Conservation (phyloP, 2,888 invertebrate genomes). For the Chrysomela aeneicollis region DNA sequence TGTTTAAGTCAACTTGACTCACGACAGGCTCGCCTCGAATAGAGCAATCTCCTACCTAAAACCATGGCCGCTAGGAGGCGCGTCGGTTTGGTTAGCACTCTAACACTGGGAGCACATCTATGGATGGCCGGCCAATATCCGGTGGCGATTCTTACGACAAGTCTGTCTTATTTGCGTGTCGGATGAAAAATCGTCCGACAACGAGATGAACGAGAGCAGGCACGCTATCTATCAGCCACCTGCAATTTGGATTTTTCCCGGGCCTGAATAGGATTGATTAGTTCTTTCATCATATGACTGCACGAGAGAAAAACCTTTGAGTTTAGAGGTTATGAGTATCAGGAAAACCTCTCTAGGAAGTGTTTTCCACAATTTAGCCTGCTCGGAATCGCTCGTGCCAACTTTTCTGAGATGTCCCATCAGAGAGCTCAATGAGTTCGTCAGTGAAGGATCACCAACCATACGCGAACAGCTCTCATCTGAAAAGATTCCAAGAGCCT, state of each 20-base stretch:
- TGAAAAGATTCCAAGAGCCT: no score
- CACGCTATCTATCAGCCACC: not conserved
- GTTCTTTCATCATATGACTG: no score
- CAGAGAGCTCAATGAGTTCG: no score
- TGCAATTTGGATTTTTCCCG: not conserved
- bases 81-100: conserved; percentile 36
- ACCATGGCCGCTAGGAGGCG: conserved; percentile 29
- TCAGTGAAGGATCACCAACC: no score
- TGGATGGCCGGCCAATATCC: conserved; percentile 26
- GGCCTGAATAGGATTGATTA: no score
- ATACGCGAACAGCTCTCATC: no score
- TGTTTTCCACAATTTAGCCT: no score
- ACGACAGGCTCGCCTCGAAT: conserved; percentile 36
- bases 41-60: conserved; percentile 37
- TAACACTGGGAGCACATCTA: conserved; percentile 37
- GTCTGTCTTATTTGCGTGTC: conserved; percentile 32
- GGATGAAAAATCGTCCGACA: conserved; percentile 3
- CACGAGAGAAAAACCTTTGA: no score
- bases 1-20: conserved; percentile 37
- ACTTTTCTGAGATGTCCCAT: no score
- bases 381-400: no score
- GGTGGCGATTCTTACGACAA: conserved; percentile 27
- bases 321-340: no score
- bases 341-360: no score
- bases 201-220: conserved; percentile 5